Base-by-base conservation (phyloP, 2,113 vertebrate genomes). In the Centropristis striata region DNA sequence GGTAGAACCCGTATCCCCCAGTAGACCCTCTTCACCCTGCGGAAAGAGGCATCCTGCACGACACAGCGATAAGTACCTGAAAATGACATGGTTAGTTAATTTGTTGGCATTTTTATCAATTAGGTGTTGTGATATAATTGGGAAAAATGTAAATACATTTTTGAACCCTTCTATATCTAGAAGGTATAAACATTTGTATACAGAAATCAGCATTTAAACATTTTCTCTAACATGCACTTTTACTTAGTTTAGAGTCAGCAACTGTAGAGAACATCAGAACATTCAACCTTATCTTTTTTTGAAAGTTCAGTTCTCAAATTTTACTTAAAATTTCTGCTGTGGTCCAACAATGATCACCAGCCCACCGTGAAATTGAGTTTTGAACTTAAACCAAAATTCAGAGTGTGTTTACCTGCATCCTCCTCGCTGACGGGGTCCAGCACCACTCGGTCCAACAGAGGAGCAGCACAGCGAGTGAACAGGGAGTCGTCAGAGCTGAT, bases 21-120 rank as follows among this genome's bases (percentile, higher is more conserved):
- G 81, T 96, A 97, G 47, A 94, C 51, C 66, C 94, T 95, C 92
- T 98, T 97, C 70, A 97, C 74, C 12, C 93, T 23, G 9, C 14
- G 93, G 1, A 83, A 91, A 71, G 42, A 83, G 0, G 81, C 5
- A 41, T 92, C 80, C 78, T 92, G 95, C 67, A 98, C 95, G 0
- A 97, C 96, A 8, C 98, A 98, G 0, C 94, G 84, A 18, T 98
- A 99, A 0, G 98, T 99, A 0, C 98, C 98, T n/a, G 95, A 20
- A 50, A 36, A 53, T 4, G 0, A 71, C 39, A 25, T 1, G 21
- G 8, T 44, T 2, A 27, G 42, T 21, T 13, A 4, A 21, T 66
- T 16, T 8, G 20, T 46, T 15, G 3, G 5, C 37, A 13, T 21
- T 25, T 28, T 32, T 4, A 32, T 32, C 32, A 4, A n/a, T n/a